phyloP scores from a whole-genome alignment of 2,888 invertebrate species.

The Parapristionchus giblindavisi region DNA sequence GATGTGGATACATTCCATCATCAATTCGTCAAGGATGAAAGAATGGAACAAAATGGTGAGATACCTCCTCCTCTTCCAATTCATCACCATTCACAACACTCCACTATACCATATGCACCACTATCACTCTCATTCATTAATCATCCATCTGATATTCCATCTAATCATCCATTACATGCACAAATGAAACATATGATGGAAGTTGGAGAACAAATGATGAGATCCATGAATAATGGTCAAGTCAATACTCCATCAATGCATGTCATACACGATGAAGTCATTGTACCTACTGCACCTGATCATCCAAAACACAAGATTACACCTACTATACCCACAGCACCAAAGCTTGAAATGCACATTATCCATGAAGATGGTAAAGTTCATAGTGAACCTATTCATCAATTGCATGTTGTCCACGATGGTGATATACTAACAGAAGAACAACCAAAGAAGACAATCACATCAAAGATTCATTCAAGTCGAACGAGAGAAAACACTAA shows the following conservation, averaged over 20 bases:
- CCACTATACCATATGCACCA: conserved; percentile 8
- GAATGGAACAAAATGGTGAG: conserved; percentile 23
- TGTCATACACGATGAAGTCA: background rate
- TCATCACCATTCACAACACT: conserved; percentile 18
- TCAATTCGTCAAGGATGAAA: conserved; percentile 10
- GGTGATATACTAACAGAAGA: background rate
- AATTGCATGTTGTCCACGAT: background rate
- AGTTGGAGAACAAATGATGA: conserved; percentile 32
- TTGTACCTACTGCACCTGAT: background rate
- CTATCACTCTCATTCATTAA: background rate
- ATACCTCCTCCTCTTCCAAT: conserved; percentile 20
- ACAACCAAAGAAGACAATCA: background rate
- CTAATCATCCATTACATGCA: conserved; percentile 3
- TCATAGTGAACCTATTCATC: background rate
- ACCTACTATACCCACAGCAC: background rate
- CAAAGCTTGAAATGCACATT: background rate
- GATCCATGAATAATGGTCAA: conserved; percentile 1
- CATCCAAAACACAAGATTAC: too few species aligned
- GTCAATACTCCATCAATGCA: too few species aligned
- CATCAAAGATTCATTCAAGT: conserved; percentile 4
- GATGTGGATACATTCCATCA: conserved; percentile 37
- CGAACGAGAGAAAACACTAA: background rate
- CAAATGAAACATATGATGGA: conserved; percentile 31
- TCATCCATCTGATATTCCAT: background rate
- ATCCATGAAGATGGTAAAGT: background rate